Evolutionary conservation across 2,888 invertebrate genomes (phyloP).

Genomic region (Drosophila borealis): DNA sequence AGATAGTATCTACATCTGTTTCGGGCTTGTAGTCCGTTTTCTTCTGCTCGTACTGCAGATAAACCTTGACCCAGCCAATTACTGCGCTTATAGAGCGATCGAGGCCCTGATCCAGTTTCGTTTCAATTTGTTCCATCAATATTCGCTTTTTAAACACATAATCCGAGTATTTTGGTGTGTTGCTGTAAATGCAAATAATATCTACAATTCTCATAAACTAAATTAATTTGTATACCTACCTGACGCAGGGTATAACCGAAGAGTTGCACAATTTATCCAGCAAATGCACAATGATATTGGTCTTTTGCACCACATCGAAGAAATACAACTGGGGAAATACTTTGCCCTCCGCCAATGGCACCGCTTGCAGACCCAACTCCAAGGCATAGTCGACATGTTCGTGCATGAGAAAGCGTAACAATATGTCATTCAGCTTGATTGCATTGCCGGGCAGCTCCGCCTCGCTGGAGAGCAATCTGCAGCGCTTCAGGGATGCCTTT

Average conservation of each 20-base stretch:
- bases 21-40: conserved; percentile 97
- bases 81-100: conserved; percentile 95
- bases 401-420: conserved; percentile 92
- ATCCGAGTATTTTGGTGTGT: conserved; percentile 94
- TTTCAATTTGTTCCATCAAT: conserved; percentile 94
- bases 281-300: conserved; percentile 96
- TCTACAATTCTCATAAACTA: neutral
- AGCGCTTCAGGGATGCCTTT: conserved; percentile 94
- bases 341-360: conserved; percentile 95
- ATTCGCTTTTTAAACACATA: conserved; percentile 94
- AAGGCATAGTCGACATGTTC: conserved; percentile 99
- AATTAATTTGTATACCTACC: conserved; percentile 87
- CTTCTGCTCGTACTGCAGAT: conserved; percentile 96
- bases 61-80: conserved; percentile 95
- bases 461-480: conserved; percentile 92
- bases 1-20: conserved; percentile 93
- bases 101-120: conserved; percentile 94
- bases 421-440: conserved; percentile 92
- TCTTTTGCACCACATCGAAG: conserved; percentile 96
- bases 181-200: conserved; percentile 86
- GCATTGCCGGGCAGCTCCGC: conserved; percentile 92
- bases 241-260: conserved; percentile 93
- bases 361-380: conserved; percentile 95
- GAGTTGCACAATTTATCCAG: conserved; percentile 97
- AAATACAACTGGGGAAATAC: conserved; percentile 95